Base-by-base conservation (phyloP, 2,888 invertebrate species). In the Synanthedon andrenaeformis region DNA sequence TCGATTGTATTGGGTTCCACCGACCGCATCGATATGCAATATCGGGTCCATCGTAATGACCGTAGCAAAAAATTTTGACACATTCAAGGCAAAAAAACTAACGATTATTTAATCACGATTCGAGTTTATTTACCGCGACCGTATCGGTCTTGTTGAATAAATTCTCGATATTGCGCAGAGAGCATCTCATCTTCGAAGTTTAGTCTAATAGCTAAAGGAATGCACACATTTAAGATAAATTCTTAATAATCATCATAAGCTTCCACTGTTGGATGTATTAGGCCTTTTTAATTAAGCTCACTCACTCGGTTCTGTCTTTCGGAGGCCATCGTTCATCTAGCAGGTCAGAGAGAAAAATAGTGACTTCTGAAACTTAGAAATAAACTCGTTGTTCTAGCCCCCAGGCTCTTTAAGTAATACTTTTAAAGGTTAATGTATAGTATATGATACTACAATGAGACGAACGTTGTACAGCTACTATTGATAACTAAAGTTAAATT, bases 21-120 rank as follows among this genome's bases (percentile, higher is more conserved):
- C 65, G 66, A 72, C 72, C 78, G 68, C 74, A 71, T 59, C 69
- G 70, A 69, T 73, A 73, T 79, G 78, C 80, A 78, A 79, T 72
- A 79, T 74, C 72, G 62, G 71, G 68, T 63, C 74, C 68, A 74
- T 82, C 82, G 79, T 81, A 70, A 79, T 81, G 81, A 81, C 76
- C 64, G 67, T 66, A 78, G 74, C 76, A 83, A 82, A 84, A 83
- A 80, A 69, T 62, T 63, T 72, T 77, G 74, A 79, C 79, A 77
- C 76, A 74, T 76, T 57, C 55, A 61, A 53, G 59, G 60, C 61
- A 65, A 69, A 62, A 60, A 62, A 73, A 67, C 79, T 74, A 72
- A 74, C 76, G 72, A 78, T 81, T 79, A 78, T 78, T 76, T 79
- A 75, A 76, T 78, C 70, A 66, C 62, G 62, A 60, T 59, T 23